Percentiles rank a stretch among this genome's conserved stretches.
Evolutionary conservation across 2,888 invertebrate genomes (phyloP).

Genomic region (Lacanobia oleracea): DNA sequence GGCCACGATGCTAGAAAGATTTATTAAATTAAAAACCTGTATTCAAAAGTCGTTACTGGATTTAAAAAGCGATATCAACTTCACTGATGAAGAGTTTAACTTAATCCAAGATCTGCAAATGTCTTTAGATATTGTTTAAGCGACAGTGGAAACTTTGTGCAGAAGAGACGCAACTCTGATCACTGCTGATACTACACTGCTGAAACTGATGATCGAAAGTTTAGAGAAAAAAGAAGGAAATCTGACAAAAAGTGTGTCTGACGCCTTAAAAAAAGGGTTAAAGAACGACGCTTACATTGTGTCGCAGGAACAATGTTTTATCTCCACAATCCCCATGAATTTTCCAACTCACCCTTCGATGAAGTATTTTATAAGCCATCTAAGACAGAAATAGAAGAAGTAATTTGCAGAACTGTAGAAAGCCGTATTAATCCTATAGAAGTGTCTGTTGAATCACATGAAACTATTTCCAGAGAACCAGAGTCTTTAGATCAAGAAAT

Average conservation of each 20-base stretch:
- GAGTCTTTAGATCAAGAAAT: no score
- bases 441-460: no score
- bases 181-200: background rate
- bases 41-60: conserved; percentile 12
- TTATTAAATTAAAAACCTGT: conserved; percentile 16
- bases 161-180: conserved; percentile 3
- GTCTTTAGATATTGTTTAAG: conserved; percentile 4
- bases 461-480: no score
- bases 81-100: conserved; percentile 5
- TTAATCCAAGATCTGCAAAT: background rate
- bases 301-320: conserved; percentile 1
- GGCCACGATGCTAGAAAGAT: conserved; percentile 23
- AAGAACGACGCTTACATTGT: conserved; percentile 10
- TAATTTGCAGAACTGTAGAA: background rate
- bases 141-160: background rate
- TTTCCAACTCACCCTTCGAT: conserved; percentile 1
- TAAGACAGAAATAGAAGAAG: conserved; percentile 7
- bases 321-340: conserved; percentile 1
- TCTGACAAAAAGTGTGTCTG: background rate
- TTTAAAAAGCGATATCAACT: conserved; percentile 7
- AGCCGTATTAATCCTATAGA: no score
- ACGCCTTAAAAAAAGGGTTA: background rate
- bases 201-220: conserved; percentile 3
- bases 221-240: conserved; percentile 3
- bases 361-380: conserved; percentile 4